These are phyloP conservation scores for Anthoscopus minutus DNA, from an alignment of 2,113 vertebrate genomes.

Conservation along the genomic window DNA sequence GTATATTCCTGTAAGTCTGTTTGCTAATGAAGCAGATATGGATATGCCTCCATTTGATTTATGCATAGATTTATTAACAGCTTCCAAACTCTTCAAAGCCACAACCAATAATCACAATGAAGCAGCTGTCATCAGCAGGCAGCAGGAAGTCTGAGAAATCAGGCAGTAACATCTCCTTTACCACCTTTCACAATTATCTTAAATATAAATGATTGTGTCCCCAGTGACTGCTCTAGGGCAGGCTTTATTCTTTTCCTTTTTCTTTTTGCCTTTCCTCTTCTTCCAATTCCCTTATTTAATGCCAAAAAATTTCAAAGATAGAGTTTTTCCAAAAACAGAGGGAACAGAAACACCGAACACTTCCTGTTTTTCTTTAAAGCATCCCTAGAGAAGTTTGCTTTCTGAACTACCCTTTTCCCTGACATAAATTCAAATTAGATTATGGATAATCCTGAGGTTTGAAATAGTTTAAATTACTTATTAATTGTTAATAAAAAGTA, in stretches of 20 bases:
- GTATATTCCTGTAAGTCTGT: background rate
- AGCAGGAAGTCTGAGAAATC: background rate
- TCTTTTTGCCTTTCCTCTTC: too few species aligned
- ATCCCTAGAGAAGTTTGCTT: background rate
- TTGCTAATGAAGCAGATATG: background rate
- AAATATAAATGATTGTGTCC: background rate
- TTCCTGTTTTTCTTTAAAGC: background rate
- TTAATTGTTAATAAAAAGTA: background rate
- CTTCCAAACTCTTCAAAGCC: background rate
- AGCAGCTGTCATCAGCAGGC: background rate
- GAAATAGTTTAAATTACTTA: background rate
- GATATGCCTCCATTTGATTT: background rate
- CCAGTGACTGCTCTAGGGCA: background rate
- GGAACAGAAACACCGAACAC: accelerated
- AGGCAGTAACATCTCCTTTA: background rate
- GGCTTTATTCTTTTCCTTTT: background rate
- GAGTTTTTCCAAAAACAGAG: background rate
- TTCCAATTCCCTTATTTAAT: background rate
- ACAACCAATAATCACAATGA: background rate
- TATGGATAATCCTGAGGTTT: background rate
- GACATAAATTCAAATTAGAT: background rate
- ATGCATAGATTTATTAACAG: constrained; percentile 2
- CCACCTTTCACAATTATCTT: background rate
- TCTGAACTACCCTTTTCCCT: background rate
- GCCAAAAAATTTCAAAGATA: background rate